These are phyloP conservation scores for Ochropleura leucogaster DNA, from an alignment of 2,888 invertebrate genomes.

Conservation along the genomic window DNA sequence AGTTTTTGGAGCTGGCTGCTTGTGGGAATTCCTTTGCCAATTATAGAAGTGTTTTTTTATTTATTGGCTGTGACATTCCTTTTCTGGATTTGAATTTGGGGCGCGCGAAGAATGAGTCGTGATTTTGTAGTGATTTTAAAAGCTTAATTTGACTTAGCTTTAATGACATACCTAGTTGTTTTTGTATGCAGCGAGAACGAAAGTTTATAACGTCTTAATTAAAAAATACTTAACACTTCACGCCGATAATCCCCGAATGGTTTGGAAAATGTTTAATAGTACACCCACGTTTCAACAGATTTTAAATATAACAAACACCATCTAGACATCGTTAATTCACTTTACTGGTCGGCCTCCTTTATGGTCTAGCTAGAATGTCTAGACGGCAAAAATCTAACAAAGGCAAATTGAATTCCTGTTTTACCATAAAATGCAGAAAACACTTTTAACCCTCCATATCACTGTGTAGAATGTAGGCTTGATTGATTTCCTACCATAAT, in stretches of 20 bases:
- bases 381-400: constrained; percentile 17
- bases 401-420: constrained; percentile 27
- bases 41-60: constrained; percentile 51
- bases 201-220: too few species aligned
- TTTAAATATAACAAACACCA: neutral
- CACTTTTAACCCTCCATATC: constrained; percentile 1
- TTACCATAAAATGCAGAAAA: constrained; percentile 39
- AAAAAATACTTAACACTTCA: too few species aligned
- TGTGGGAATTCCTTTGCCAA: constrained; percentile 60
- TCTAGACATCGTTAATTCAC: neutral
- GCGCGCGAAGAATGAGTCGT: neutral
- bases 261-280: too few species aligned
- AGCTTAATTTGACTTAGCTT: neutral
- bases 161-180: neutral
- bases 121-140: neutral
- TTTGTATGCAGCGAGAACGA: too few species aligned
- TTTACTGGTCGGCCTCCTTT: neutral
- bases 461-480: too few species aligned
- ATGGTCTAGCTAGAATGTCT: too few species aligned
- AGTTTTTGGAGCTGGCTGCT: constrained; percentile 46
- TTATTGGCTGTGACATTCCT: constrained; percentile 13
- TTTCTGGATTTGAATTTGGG: constrained; percentile 30
- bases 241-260: too few species aligned
- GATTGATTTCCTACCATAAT: too few species aligned
- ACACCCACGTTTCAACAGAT: neutral